Evolutionary conservation across 2,113 vertebrate species (phyloP).

Genomic region (Panthera uncia): DNA sequence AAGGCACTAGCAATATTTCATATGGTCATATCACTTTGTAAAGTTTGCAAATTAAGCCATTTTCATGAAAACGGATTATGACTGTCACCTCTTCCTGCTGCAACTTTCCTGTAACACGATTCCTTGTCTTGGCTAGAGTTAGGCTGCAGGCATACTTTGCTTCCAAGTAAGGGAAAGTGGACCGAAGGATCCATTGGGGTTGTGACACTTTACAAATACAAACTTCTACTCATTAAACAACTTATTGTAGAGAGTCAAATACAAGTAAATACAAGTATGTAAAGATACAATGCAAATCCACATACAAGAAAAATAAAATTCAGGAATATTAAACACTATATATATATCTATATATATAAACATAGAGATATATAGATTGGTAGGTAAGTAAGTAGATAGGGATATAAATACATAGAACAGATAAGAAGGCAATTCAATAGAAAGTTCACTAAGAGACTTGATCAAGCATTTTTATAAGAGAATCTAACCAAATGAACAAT

Average conservation of each 20-base stretch:
- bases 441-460: not conserved
- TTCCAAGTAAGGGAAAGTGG: not conserved
- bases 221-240: not conserved
- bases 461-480: not conserved
- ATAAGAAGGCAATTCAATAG: not conserved
- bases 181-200: not conserved
- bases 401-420: not conserved
- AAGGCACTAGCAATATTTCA: not conserved
- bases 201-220: not conserved
- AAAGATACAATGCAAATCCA: not conserved
- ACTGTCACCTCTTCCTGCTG: not conserved
- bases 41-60: not conserved
- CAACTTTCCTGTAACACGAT: not conserved
- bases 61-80: not conserved
- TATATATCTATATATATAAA: not conserved
- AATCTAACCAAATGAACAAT: not conserved
- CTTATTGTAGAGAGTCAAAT: not conserved
- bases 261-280: not conserved
- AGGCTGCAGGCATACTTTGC: not conserved
- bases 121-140: not conserved
- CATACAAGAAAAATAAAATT: not conserved
- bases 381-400: not conserved
- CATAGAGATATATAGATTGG: not conserved
- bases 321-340: not conserved
- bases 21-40: not conserved